Conservation (phyloP, 2,888 invertebrate genomes). For the Drosophila setosimentum region DNA sequence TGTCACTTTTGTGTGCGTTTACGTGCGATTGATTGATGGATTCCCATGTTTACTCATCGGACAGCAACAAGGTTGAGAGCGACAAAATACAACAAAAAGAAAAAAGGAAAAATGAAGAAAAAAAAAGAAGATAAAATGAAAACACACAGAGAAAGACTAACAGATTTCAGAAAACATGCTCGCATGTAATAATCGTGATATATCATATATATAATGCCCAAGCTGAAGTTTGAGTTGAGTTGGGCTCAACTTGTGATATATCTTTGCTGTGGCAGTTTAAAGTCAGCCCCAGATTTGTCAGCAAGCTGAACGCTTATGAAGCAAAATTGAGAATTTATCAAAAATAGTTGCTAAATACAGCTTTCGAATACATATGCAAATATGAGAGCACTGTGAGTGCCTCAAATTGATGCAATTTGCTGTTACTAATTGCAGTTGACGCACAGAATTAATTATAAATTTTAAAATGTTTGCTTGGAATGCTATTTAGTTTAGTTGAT, state of each 20-base stretch:
- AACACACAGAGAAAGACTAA: slow-evolving; percentile 8
- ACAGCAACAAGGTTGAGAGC: slow-evolving; percentile 45
- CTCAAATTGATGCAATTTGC: not conserved
- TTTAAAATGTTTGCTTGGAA: not conserved
- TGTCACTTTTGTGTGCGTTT: slow-evolving; percentile 75
- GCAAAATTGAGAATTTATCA: not conserved
- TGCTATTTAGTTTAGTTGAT: slow-evolving; percentile 1
- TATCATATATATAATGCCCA: slow-evolving; percentile 59
- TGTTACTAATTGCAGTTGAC: not conserved
- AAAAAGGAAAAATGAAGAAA: too few species aligned
- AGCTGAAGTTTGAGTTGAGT: slow-evolving; percentile 10
- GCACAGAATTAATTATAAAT: not conserved
- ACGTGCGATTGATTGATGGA: slow-evolving; percentile 75
- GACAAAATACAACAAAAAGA: not conserved
- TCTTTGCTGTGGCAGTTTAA: slow-evolving; percentile 27
- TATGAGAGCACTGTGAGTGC: not conserved
- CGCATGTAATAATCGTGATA: slow-evolving; percentile 52
- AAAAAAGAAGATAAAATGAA: too few species aligned
- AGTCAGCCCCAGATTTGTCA: not conserved
- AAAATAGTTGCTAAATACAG: not conserved
- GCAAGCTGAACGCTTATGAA: not conserved
- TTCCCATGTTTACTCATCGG: slow-evolving; percentile 73
- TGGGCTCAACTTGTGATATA: slow-evolving; percentile 1
- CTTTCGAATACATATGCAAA: too few species aligned
- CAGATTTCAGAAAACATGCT: slow-evolving; percentile 37